Evolutionary conservation across 2,888 invertebrate species (phyloP).

Genomic region (Brachynemurus nebulosus): DNA sequence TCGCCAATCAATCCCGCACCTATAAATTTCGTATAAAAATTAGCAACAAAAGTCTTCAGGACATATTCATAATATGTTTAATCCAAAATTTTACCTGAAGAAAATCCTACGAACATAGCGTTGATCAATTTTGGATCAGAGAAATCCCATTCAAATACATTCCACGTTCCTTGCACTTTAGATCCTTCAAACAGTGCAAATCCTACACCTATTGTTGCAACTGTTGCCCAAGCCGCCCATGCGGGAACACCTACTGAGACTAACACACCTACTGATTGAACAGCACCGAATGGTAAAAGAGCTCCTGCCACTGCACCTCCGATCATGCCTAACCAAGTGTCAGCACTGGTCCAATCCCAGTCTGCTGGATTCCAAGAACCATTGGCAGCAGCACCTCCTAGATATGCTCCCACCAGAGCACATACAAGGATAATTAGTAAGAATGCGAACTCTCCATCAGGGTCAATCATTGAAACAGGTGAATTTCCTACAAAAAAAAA

Average conservation of each 20-base stretch:
- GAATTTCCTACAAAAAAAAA: neutral
- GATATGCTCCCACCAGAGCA: neutral
- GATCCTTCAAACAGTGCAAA: neutral
- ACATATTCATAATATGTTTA: too few species aligned
- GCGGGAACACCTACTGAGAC: neutral
- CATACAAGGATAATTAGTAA: neutral
- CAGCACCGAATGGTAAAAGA: neutral
- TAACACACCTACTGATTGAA: neutral
- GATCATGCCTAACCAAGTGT: neutral
- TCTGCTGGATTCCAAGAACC: neutral
- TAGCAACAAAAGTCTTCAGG: too few species aligned
- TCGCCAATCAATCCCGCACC: neutral
- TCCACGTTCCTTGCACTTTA: neutral
- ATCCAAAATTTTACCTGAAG: too few species aligned
- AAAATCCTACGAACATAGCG: neutral
- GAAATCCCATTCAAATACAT: neutral
- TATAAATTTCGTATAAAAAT: too few species aligned
- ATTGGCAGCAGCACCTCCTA: neutral
- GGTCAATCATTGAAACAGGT: neutral
- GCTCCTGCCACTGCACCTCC: neutral
- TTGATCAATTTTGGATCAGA: neutral
- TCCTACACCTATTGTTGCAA: neutral
- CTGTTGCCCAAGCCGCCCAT: neutral
- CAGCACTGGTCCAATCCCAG: neutral
- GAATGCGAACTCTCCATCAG: neutral